Evolutionary conservation across 2,113 vertebrate genomes (phyloP).

Genomic region (Diadophis punctatus): DNA sequence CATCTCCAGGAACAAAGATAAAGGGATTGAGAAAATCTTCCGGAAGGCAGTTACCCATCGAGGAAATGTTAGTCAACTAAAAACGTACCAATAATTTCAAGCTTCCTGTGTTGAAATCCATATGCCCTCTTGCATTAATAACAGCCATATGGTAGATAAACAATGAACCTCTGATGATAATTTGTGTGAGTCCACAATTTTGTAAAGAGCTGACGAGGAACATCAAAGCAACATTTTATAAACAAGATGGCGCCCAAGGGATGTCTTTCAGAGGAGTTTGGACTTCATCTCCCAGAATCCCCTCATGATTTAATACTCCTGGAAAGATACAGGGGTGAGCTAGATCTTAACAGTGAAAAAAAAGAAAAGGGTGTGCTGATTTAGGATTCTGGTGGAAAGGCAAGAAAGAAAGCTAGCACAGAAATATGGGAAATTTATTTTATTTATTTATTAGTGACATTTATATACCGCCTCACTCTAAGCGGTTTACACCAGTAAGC

Average conservation of each 20-base stretch:
- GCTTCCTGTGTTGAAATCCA: not conserved
- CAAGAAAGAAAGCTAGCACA: not conserved
- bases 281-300: not conserved
- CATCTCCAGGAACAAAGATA: not conserved
- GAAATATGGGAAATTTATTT: not conserved
- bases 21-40: not conserved
- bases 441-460: too few species aligned
- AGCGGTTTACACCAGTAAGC: too few species aligned
- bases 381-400: not conserved
- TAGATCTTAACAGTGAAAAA: not conserved
- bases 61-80: not conserved
- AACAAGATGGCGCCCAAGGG: not conserved
- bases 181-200: not conserved
- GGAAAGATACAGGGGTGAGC: not conserved
- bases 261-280: not conserved
- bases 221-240: not conserved
- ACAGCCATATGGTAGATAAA: not conserved
- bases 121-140: not conserved
- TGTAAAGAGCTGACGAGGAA: not conserved
- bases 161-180: not conserved
- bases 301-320: not conserved
- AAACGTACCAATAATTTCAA: not conserved
- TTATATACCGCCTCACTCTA: too few species aligned
- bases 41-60: not conserved
- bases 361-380: not conserved